These are phyloP conservation scores for Raja brachyura DNA, from an alignment of 2,113 vertebrate species.

Conservation along the genomic window DNA sequence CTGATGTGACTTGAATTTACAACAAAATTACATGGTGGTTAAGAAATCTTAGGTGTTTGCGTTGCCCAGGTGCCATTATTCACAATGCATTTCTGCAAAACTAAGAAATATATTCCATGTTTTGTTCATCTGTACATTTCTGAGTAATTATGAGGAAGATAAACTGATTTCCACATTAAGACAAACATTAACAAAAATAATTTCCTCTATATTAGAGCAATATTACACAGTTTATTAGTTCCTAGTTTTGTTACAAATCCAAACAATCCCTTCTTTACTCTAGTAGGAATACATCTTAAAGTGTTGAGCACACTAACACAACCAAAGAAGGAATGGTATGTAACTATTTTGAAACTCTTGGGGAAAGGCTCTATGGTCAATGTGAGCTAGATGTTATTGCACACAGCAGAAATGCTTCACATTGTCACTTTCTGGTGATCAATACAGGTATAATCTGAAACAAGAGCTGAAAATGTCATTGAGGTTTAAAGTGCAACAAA, in stretches of 20 bases:
- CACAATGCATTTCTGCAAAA: background rate
- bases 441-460: background rate
- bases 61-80: background rate
- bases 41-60: background rate
- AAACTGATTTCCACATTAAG: background rate
- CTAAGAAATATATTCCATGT: background rate
- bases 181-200: background rate
- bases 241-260: slow-evolving; percentile 1
- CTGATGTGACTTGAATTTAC: too few species aligned
- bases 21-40: background rate
- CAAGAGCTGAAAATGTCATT: background rate
- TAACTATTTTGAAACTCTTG: background rate
- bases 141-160: background rate
- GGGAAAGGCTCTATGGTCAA: background rate
- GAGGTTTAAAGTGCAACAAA: background rate
- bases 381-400: background rate
- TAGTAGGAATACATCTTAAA: background rate
- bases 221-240: background rate
- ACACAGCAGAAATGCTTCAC: background rate
- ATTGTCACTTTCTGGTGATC: background rate
- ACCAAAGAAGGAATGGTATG: background rate
- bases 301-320: background rate
- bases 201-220: background rate
- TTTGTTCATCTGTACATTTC: background rate
- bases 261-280: background rate